Evolutionary conservation across 2,797 vertebrate species (phyloP), one percentile per base, ranked within the genome.

Genomic region (Acrocephalus scirpaceus): DNA sequence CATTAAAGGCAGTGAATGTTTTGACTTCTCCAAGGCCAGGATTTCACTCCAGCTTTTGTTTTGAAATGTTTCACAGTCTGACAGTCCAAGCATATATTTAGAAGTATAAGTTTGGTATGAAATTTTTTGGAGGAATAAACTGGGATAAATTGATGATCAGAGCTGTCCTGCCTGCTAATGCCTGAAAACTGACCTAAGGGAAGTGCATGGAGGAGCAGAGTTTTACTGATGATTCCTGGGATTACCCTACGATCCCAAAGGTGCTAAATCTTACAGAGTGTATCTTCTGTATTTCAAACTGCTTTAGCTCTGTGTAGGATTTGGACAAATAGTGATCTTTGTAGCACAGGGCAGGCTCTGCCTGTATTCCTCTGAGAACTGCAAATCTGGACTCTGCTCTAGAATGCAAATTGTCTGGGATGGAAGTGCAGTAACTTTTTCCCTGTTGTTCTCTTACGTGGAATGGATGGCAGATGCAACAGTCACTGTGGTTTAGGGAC

Each of bases 211-310:
- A 75, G 56, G 60, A 95, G 62, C 74, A 90, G 70, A 79, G 70
- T 84, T 96, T 95, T 95, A 92, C 48, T 95, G 92, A 95, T 93
- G 75, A 86, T 96, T 80, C 66, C 66, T 95, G 86, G 60, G 81
- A 88, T 94, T 96, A 79, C 11, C 10, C 57, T 65, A 44, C 44
- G 79, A 12, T 93, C 86, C 81, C 88, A 87, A 87, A 94, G 78
- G 80, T 90, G 53, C 73, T 92, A 96, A 91, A 94, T 95, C 88
- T 89, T 84, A 53, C 76, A 47, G 66, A 47, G 29, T 69, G 25
- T 91, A 45, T 86, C 71, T 94, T 73, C 83, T 85, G 10, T 86
- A 90, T 94, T 95, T 96, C 85, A 92, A 88, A 61, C 47, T 61
- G 44, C 76, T 93, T 92, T 92, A 88, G 48, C 73, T 78, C 16